phyloP scores from a whole-genome alignment of 2,113 vertebrate species.

The Macrotis lagotis region DNA sequence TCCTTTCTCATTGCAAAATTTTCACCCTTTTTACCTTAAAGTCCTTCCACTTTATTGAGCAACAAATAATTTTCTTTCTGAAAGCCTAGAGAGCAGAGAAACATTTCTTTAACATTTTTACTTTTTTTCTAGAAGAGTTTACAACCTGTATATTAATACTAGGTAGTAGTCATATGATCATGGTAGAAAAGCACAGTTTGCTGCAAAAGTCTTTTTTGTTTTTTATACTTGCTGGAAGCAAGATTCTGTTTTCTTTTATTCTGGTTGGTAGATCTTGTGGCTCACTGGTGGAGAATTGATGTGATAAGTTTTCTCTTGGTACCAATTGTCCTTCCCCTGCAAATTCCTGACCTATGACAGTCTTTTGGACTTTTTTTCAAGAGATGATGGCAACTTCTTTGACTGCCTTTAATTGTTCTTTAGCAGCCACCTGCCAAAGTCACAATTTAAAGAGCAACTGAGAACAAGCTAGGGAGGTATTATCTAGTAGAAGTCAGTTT shows the following conservation, averaged over 20 bases:
- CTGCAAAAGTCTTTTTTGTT: not conserved
- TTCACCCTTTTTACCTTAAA: not conserved
- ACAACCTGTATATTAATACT: not conserved
- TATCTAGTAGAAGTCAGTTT: not conserved
- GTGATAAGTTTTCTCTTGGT: not conserved
- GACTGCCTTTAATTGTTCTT: not conserved
- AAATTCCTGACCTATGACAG: not conserved
- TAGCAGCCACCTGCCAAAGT: not conserved
- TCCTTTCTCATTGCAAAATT: not conserved
- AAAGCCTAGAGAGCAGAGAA: not conserved
- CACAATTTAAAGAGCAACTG: not conserved
- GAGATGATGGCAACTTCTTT: not conserved
- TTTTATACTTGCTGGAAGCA: not conserved
- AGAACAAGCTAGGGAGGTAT: not conserved
- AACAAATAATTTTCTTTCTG: not conserved
- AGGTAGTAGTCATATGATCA: not conserved
- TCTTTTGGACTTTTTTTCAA: not conserved
- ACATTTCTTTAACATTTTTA: not conserved
- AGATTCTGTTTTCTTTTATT: not conserved
- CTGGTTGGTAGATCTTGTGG: not conserved
- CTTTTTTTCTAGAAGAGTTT: not conserved
- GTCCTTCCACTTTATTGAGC: not conserved
- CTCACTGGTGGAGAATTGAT: not conserved
- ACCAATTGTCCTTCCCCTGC: not conserved
- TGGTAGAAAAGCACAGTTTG: not conserved